Conservation (phyloP, 2,113 vertebrate species). For the Zapornia atra region DNA sequence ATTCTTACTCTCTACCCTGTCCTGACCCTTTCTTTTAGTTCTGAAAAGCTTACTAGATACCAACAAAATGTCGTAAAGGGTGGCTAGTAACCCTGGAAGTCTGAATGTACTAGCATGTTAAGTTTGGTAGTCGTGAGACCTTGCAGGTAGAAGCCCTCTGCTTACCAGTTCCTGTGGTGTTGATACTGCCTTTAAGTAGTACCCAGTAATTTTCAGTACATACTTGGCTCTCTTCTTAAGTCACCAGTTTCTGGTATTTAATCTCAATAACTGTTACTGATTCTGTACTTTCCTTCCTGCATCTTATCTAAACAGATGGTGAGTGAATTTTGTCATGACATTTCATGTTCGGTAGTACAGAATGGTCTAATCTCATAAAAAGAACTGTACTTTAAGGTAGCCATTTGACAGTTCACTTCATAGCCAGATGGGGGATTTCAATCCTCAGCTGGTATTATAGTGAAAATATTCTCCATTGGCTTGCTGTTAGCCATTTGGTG, state of each 20-base stretch:
- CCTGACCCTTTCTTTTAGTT: neutral
- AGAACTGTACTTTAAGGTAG: constrained; percentile 59
- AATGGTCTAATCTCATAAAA: constrained; percentile 80
- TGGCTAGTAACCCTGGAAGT: neutral
- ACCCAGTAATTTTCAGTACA: neutral
- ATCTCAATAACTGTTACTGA: constrained; percentile 64
- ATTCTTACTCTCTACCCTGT: neutral
- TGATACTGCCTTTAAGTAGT: neutral
- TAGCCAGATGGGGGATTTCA: constrained; percentile 9
- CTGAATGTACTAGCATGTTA: neutral
- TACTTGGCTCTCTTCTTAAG: neutral
- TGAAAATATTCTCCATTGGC: constrained; percentile 6
- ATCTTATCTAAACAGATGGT: constrained; percentile 85
- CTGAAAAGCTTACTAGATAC: neutral
- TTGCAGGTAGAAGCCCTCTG: neutral
- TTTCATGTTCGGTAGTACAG: constrained; percentile 57
- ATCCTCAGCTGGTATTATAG: neutral
- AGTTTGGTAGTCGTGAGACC: neutral
- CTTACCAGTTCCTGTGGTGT: neutral
- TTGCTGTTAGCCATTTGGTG: neutral
- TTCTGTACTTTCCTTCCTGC: constrained; percentile 73
- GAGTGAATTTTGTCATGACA: constrained; percentile 79
- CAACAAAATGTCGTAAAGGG: neutral
- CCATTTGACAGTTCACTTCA: constrained; percentile 24
- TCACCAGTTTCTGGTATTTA: neutral